These are phyloP conservation scores for Drosophila athabasca DNA, from an alignment of 1,140 invertebrate genomes.

Conservation along the genomic window DNA sequence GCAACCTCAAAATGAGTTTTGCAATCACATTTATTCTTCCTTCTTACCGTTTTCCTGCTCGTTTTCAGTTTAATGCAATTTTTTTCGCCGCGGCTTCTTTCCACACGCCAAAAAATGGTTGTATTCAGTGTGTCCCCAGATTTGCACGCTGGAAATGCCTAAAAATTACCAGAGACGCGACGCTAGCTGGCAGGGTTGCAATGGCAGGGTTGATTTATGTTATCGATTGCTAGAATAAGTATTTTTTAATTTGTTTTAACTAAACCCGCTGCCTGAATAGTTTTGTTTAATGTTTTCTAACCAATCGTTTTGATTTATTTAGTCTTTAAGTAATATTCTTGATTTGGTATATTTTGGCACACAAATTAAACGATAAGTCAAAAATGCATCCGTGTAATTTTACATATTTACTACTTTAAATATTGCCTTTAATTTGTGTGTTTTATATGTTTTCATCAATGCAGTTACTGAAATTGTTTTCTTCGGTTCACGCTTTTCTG, in stretches of 20 bases:
- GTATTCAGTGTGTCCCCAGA: not conserved
- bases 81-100: not conserved
- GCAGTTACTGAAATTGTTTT: no score
- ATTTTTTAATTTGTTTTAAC: not conserved
- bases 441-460: no score
- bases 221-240: not conserved
- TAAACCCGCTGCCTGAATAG: no score
- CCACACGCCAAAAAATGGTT: conserved; percentile 1
- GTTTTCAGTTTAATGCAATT: not conserved
- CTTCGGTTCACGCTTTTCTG: no score
- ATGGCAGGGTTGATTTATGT: conserved; percentile 14
- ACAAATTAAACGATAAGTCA: no score
- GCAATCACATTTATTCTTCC: conserved; percentile 5
- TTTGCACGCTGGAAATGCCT: conserved; percentile 1
- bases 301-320: no score
- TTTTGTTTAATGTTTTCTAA: no score
- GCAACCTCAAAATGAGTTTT: not conserved
- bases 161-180: conserved; percentile 44
- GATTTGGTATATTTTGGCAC: no score
- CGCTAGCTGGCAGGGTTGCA: not conserved
- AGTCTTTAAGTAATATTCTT: not conserved
- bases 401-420: no score
- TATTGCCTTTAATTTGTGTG: no score
- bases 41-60: conserved; percentile 30
- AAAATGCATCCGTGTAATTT: no score